Base-by-base conservation (phyloP, 1,140 invertebrate genomes). In the Theocolax elegans region DNA sequence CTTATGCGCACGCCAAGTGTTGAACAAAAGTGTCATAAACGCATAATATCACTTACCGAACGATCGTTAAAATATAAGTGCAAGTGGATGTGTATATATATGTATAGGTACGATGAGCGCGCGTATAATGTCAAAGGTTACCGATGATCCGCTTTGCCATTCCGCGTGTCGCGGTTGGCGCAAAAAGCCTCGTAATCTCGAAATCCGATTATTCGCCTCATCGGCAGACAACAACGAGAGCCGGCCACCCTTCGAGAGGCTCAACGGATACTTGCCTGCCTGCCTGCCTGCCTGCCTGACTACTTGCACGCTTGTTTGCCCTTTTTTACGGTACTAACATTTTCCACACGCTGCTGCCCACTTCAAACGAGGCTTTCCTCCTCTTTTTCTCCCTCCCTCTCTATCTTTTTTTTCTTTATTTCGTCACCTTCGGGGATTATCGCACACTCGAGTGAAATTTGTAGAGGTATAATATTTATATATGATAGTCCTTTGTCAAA, bases 201-300 rank as follows among this genome's bases (percentile, higher is more conserved):
- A 81, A 83, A 85, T 83, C 81, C 79, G 83, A 84, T 85, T 84
- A 84, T 81, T 80, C 80, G 77, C 81, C 75, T 83, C 83, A 84
- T 84, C 75, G 81, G 78, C 75, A 68, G 76, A 80, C 77, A 75
- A 83, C 80, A 82, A 83, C 77, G 78, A 78, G 67, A 76, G 44
- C n/a, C 76, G 74, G 75, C 67, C 75, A 76, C 77, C 74, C 75
- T 77, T 76, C 74, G 48, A 72, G 19, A 73, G 44, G 63, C 62
- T 68, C 40, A 42, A 60, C 54, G 19, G 68, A 70, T 67, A 64
- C 54, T 54, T 40, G 40, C 3, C 35, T 72, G 51, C 44, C 31
- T 69, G 6, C 13, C 64, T 59, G n/a, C 53, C n/a, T n/a, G n/a
- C n/a, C n/a, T n/a, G n/a, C n/a, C n/a, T n/a, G n/a, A n/a, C n/a